Percentiles rank a stretch among this genome's conserved stretches.
phyloP scores from a whole-genome alignment of 2,113 vertebrate genomes.

The Urocolius indicus region DNA sequence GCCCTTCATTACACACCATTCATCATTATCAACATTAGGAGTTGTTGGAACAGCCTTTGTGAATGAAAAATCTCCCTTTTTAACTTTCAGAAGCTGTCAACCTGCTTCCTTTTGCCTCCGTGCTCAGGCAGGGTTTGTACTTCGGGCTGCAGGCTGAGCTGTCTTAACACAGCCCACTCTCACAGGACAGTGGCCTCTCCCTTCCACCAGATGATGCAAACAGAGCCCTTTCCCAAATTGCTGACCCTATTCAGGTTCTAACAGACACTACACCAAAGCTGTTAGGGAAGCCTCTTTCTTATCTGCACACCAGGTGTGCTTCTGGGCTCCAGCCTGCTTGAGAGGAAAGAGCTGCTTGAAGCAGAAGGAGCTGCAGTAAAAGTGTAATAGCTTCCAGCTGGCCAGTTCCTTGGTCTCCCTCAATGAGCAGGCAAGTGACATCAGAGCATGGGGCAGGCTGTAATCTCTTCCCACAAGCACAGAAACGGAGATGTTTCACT shows the following conservation, averaged over 20 bases:
- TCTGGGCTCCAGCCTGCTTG: not conserved
- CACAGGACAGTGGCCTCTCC: not conserved
- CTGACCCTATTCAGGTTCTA: not conserved
- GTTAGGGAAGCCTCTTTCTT: not conserved
- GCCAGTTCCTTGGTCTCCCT: not conserved
- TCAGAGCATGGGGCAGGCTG: not conserved
- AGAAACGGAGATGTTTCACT: not conserved
- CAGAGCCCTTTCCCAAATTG: not conserved
- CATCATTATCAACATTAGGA: slow-evolving; percentile 50
- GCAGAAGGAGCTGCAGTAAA: not conserved
- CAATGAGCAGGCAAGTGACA: not conserved
- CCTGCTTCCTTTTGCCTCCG: not conserved
- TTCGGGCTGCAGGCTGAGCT: not conserved
- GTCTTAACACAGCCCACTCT: not conserved
- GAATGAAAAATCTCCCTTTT: slow-evolving; percentile 36
- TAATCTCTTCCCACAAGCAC: not conserved
- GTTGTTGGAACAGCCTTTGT: slow-evolving; percentile 15
- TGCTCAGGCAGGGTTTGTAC: not conserved
- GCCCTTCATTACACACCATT: slow-evolving; percentile 55
- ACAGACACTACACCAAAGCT: not conserved
- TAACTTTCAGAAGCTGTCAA: slow-evolving; percentile 28
- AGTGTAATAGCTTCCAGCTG: not conserved
- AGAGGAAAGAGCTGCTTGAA: not conserved
- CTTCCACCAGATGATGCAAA: not conserved
- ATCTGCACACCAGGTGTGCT: not conserved